A percentile compares a stretch with the other conserved stretches of the same genome.
Conservation (phyloP, 2,888 invertebrate genomes). For the Dastarcus helophoroides region DNA sequence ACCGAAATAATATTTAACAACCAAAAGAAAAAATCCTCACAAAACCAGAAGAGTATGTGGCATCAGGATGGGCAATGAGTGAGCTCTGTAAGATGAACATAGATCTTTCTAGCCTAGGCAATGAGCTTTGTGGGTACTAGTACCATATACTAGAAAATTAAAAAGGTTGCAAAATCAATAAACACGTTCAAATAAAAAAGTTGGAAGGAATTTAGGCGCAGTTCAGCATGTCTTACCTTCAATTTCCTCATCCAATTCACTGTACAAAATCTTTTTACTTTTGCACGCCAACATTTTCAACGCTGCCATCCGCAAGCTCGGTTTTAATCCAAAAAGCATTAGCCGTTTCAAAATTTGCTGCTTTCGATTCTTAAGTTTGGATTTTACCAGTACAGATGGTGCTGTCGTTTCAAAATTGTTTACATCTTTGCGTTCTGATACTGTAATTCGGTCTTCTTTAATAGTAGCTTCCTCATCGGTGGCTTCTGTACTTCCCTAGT, state of each 20-base stretch:
- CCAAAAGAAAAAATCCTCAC: too few species aligned
- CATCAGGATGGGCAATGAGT: too few species aligned
- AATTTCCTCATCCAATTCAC: constrained; percentile 25
- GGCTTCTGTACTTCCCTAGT: constrained; percentile 3
- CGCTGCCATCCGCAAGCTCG: constrained; percentile 35
- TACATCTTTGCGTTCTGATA: constrained; percentile 27
- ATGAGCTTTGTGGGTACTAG: too few species aligned
- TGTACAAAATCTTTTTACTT: constrained; percentile 30
- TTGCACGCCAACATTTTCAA: constrained; percentile 34
- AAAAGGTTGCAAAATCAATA: too few species aligned
- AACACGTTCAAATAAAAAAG: too few species aligned
- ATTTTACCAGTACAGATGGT: constrained; percentile 30
- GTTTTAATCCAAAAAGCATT: constrained; percentile 34
- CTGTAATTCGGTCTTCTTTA: constrained; percentile 27
- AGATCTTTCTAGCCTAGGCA: too few species aligned
- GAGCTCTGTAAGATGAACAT: too few species aligned
- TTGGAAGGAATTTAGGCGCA: too few species aligned
- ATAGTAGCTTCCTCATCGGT: constrained; percentile 13
- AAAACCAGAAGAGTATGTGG: too few species aligned
- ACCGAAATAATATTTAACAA: too few species aligned
- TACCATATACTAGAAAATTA: too few species aligned
- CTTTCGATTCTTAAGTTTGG: constrained; percentile 31
- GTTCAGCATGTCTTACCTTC: constrained; percentile 15
- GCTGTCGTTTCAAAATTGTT: constrained; percentile 20
- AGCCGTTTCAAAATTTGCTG: constrained; percentile 33